A percentile compares a stretch with the other conserved stretches of the same genome.
phyloP scores from a whole-genome alignment of 1,140 invertebrate species.

The Radopholus similis region DNA sequence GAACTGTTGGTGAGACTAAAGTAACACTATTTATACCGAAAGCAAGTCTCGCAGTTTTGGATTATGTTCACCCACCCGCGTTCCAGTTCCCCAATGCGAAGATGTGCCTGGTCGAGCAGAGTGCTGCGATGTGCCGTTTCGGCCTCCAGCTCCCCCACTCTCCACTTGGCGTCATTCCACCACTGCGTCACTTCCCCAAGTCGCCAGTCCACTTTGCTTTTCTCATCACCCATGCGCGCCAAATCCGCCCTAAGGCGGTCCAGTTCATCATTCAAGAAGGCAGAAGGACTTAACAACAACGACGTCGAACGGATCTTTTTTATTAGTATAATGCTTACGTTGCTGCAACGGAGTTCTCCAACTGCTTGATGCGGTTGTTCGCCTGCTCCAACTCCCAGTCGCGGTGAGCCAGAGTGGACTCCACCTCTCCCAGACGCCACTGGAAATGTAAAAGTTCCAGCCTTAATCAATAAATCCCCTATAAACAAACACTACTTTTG shows the following conservation, averaged over 20 bases:
- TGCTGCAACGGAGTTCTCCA: constrained; percentile 21
- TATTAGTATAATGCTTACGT: constrained; percentile 17
- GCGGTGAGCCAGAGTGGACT: constrained; percentile 19
- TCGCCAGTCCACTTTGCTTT: constrained; percentile 20
- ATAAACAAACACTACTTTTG: not conserved
- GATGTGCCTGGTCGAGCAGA: constrained; percentile 33
- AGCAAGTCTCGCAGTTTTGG: not conserved
- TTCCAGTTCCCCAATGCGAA: constrained; percentile 32
- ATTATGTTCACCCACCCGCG: not conserved
- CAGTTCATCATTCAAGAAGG: constrained; percentile 26
- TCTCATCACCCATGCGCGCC: constrained; percentile 14
- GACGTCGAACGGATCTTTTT: not conserved
- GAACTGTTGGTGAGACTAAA: not conserved
- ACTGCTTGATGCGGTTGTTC: constrained; percentile 31
- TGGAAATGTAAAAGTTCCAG: not conserved
- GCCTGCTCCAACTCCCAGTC: constrained; percentile 28
- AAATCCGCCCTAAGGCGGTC: constrained; percentile 25
- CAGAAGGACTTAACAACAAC: not conserved
- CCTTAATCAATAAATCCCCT: not conserved
- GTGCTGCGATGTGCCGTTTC: constrained; percentile 32
- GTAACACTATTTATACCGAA: too few species aligned
- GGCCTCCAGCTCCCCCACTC: constrained; percentile 38
- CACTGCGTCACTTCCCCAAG: constrained; percentile 29
- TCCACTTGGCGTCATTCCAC: constrained; percentile 36
- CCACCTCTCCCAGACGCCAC: constrained; percentile 27